These are phyloP conservation scores for Hippopotamyrus pictus DNA, from an alignment of 2,797 vertebrate species.

Conservation along the genomic window DNA sequence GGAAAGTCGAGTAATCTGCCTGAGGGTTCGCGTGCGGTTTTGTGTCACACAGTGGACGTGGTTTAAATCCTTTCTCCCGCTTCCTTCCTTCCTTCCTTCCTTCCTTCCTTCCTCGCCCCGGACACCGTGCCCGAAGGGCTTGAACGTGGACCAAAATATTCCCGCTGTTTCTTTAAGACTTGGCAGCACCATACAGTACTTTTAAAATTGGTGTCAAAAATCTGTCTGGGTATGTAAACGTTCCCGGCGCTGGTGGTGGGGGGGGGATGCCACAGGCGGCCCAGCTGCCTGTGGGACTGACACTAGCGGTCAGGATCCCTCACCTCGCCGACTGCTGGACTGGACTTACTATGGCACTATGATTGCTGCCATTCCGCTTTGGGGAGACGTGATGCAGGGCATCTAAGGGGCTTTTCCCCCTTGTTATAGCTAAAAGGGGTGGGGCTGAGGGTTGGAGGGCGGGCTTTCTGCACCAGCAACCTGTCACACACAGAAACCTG, in stretches of 20 bases:
- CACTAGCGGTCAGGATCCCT: neutral
- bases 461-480: neutral
- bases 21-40: neutral
- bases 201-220: neutral
- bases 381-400: neutral
- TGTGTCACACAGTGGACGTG: neutral
- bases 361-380: neutral
- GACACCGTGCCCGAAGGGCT: neutral
- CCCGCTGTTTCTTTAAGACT: neutral
- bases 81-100: neutral
- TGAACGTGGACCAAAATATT: neutral
- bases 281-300: neutral
- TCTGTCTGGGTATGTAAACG: neutral
- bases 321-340: neutral
- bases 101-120: neutral
- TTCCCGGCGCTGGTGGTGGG: neutral
- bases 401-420: neutral
- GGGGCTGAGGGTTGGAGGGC: neutral
- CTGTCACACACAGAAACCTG: neutral
- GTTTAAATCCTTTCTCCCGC: neutral
- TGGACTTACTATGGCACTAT: neutral
- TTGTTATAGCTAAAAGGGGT: neutral
- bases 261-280: neutral
- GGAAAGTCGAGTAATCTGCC: neutral
- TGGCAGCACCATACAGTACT: neutral